Evolutionary conservation across 2,888 invertebrate species (phyloP).

Genomic region (Nomada ruficornis): DNA sequence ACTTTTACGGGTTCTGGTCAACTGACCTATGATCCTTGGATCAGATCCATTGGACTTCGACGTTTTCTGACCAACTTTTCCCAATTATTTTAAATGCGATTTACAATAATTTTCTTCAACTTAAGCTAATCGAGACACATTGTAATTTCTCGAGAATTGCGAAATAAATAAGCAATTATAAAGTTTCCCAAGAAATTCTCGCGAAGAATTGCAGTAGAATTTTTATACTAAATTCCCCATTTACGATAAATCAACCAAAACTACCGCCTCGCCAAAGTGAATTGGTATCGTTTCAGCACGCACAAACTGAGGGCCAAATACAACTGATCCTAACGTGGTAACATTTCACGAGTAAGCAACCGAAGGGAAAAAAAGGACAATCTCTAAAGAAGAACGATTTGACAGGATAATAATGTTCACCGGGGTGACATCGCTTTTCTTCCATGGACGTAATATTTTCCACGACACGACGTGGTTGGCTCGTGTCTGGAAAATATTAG

Average conservation of each 20-base stretch:
- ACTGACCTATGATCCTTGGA: too few relatives aligned
- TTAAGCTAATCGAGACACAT: too few relatives aligned
- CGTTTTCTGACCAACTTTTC: too few relatives aligned
- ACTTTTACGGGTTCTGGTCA: too few relatives aligned
- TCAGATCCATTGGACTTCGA: too few relatives aligned
- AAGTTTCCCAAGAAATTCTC: too few relatives aligned
- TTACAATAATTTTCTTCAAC: too few relatives aligned
- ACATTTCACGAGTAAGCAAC: neutral
- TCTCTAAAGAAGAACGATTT: neutral
- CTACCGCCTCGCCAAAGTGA: neutral
- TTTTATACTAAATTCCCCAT: neutral
- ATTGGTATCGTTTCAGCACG: neutral
- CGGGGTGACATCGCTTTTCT: neutral
- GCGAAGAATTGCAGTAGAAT: too few relatives aligned
- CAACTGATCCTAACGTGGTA: neutral
- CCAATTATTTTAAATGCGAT: too few relatives aligned
- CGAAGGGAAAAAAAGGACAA: too few relatives aligned
- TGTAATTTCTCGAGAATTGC: too few relatives aligned
- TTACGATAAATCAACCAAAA: neutral
- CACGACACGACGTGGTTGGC: neutral
- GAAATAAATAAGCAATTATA: too few relatives aligned
- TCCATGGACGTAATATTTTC: conserved; percentile 7
- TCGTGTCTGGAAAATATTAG: conserved; percentile 30
- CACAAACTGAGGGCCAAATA: neutral
- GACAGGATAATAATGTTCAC: conserved; percentile 4